Percentiles rank a stretch among this genome's conserved stretches.
Conservation (phyloP, 2,113 vertebrate genomes). For the Gadus chalcogrammus region DNA sequence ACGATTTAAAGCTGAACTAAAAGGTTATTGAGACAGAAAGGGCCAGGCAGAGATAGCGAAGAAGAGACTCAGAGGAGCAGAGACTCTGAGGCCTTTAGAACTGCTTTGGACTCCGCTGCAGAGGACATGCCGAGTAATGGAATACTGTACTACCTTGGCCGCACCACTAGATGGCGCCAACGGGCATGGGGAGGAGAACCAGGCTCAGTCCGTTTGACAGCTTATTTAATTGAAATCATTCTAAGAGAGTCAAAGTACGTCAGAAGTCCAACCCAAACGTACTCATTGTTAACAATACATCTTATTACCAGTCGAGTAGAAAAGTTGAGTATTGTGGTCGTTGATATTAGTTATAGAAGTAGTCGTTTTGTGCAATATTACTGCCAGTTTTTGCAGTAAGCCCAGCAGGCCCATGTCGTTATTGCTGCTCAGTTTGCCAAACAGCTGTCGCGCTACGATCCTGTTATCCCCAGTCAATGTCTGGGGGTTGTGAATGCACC, state of each 20-base stretch:
- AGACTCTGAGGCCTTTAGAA: background rate
- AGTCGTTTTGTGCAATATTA: conserved; percentile 52
- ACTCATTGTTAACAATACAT: no score
- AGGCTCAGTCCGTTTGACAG: no score
- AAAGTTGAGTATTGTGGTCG: background rate
- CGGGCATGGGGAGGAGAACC: background rate
- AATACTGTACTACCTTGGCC: background rate
- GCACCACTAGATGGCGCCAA: background rate
- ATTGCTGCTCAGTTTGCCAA: conserved; percentile 1
- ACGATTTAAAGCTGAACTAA: conserved; percentile 29
- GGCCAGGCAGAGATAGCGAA: conserved; percentile 20
- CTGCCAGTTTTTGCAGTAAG: conserved; percentile 38
- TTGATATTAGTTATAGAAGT: conserved; percentile 39
- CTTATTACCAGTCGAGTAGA: background rate
- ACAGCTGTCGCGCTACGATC: conserved; percentile 36
- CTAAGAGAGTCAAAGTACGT: no score
- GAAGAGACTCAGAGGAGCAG: background rate
- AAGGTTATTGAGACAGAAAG: conserved; percentile 36
- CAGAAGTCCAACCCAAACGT: no score
- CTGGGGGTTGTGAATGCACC: conserved; percentile 31
- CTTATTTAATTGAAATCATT: no score
- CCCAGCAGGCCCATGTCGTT: background rate
- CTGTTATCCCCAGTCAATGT: conserved; percentile 64
- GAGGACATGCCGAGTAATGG: background rate
- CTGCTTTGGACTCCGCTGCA: background rate